These are phyloP conservation scores for Melanocharis versteri DNA, from an alignment of 2,113 vertebrate genomes.

Conservation along the genomic window DNA sequence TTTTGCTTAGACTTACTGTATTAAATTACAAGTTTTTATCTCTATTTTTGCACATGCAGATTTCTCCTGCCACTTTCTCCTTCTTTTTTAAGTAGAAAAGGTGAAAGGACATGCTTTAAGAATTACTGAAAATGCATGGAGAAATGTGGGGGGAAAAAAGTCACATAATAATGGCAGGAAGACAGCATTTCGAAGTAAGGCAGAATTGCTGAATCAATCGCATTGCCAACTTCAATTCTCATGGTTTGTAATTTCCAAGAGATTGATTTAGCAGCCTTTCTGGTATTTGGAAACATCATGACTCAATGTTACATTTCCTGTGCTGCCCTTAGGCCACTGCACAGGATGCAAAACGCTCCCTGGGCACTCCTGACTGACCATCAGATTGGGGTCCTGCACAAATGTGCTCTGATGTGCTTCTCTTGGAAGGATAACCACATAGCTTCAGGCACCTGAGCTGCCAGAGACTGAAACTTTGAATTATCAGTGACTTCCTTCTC, in stretches of 20 bases:
- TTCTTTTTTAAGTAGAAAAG: background rate
- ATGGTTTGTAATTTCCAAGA: background rate
- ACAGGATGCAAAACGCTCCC: background rate
- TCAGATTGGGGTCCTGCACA: rapidly evolving
- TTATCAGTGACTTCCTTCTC: background rate
- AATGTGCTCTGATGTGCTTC: rapidly evolving
- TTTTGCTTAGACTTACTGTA: background rate
- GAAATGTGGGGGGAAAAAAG: background rate
- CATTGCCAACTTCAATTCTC: background rate
- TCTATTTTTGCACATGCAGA: background rate
- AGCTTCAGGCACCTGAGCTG: background rate
- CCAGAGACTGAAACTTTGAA: background rate
- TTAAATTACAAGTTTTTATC: background rate
- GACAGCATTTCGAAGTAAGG: background rate
- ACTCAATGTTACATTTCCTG: background rate
- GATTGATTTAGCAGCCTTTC: background rate
- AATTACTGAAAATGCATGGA: background rate
- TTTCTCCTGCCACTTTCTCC: background rate
- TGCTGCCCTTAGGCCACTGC: background rate
- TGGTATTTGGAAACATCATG: background rate
- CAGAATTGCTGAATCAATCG: background rate
- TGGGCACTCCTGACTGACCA: background rate
- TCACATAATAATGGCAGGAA: background rate
- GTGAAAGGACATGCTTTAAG: background rate
- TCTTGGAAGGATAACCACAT: background rate